These are phyloP conservation scores for Psittacula derbiana DNA, from an alignment of 2,797 vertebrate species.

Conservation along the genomic window DNA sequence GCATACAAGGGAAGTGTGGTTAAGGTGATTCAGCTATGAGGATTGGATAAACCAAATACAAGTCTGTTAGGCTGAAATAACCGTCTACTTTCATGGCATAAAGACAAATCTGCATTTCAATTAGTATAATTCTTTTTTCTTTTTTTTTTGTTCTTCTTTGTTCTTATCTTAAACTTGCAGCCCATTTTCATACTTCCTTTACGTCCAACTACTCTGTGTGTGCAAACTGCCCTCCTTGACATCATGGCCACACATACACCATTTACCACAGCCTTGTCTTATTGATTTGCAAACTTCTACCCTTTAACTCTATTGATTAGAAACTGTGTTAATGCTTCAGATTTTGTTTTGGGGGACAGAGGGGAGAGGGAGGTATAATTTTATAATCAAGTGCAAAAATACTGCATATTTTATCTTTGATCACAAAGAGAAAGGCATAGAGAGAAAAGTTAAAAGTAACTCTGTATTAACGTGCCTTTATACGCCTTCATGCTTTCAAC, in stretches of 20 bases:
- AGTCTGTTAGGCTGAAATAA: constrained; percentile 19
- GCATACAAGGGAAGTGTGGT: neutral
- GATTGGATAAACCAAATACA: neutral
- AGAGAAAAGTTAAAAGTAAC: constrained; percentile 49
- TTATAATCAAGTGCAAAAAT: constrained; percentile 21
- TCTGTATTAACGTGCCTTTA: constrained; percentile 17
- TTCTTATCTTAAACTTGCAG: constrained; percentile 55
- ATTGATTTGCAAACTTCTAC: constrained; percentile 32
- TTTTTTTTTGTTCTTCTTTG: constrained; percentile 30
- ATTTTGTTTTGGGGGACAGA: neutral
- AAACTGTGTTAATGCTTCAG: neutral
- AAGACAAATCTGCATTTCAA: constrained; percentile 31
- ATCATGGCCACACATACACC: neutral
- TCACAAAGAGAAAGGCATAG: constrained; percentile 21
- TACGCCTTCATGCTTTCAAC: constrained; percentile 29
- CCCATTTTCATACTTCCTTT: neutral
- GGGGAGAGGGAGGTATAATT: neutral
- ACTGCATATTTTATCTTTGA: constrained; percentile 39
- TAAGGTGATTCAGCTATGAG: neutral
- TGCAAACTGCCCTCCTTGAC: neutral
- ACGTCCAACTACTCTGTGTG: neutral
- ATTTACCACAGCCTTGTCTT: neutral
- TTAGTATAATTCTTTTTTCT: neutral
- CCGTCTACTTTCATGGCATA: neutral
- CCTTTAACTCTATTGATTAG: constrained; percentile 27